Evolutionary conservation across 2,888 invertebrate species (phyloP), one percentile per base, ranked within the genome.

Genomic region (Trichacis sp.): DNA sequence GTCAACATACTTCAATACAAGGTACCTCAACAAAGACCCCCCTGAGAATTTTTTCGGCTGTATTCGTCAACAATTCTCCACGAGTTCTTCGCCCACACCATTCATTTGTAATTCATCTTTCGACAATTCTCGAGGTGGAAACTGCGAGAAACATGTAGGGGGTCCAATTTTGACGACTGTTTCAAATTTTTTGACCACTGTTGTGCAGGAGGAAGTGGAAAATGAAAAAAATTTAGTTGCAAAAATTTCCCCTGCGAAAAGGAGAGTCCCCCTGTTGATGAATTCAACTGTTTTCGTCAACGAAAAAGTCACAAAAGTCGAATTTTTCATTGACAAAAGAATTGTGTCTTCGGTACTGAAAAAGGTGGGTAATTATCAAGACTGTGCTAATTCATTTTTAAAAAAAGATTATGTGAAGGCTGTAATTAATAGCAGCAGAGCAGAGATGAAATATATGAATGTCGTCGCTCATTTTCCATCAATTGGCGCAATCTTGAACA

Each of bases 1-100:
- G 1, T 47, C 38, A 8, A 40, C n/a, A 12, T 5, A 5, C 12
- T 24, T 55, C 1, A 40, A 47, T 29, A 47, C 48, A 1, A 12
- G 45, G 19, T 38, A 33, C 38, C 11, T 54, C 4, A 54, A 54
- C 19, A 47, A 55, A 18, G 48, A 48, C 20, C 47, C 30, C 14
- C 15, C 38, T 14, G 29, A 55, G 15, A 47, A 55, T n/a, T 55
- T 47, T 47, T 55, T 55, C 20, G 42, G 18, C 6, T 18, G 11
- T 17, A 42, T 42, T 4, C 3, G 42, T 12, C 15, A 18, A 17
- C 42, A 42, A 2, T 5, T 15, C 12, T 2, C 18, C 2, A 17
- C 17, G 8, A 17, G 15, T 42, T 15, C 42, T 8, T 17, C 15
- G 4, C 42, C 42, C 4, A 42, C 17, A 4, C 42, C 42, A 3